phyloP scores from a whole-genome alignment of 1,140 invertebrate species.

The Steinernema feltiae region DNA sequence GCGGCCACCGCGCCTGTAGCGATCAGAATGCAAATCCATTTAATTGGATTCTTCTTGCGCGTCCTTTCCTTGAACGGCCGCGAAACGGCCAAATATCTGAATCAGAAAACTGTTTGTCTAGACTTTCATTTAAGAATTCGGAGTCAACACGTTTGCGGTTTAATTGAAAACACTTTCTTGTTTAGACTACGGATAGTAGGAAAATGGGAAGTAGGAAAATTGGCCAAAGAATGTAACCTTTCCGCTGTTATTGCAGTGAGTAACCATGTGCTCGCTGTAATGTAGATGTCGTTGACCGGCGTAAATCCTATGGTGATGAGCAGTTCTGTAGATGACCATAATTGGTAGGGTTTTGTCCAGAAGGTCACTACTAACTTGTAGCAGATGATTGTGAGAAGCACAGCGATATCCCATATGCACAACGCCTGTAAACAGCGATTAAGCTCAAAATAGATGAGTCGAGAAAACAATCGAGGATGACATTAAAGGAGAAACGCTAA shows the following conservation, averaged over 20 bases:
- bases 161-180: background rate
- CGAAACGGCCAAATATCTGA: background rate
- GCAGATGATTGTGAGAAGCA: background rate
- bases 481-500: too few relatives aligned
- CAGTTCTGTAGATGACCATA: background rate
- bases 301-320: background rate
- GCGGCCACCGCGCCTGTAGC: background rate
- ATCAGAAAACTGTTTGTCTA: background rate
- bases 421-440: too few relatives aligned
- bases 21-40: background rate
- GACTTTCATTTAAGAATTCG: background rate
- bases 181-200: too few relatives aligned
- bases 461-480: background rate
- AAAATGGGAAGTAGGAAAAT: background rate
- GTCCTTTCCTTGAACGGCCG: background rate
- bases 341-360: background rate
- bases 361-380: background rate
- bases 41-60: background rate
- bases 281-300: conserved; percentile 8
- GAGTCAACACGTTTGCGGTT: background rate
- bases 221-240: too few relatives aligned
- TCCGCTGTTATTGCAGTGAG: background rate
- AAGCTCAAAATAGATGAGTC: background rate
- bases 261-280: background rate
- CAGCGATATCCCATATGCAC: background rate